Conservation (phyloP, 1,140 invertebrate species). For the Riptortus pedestris region DNA sequence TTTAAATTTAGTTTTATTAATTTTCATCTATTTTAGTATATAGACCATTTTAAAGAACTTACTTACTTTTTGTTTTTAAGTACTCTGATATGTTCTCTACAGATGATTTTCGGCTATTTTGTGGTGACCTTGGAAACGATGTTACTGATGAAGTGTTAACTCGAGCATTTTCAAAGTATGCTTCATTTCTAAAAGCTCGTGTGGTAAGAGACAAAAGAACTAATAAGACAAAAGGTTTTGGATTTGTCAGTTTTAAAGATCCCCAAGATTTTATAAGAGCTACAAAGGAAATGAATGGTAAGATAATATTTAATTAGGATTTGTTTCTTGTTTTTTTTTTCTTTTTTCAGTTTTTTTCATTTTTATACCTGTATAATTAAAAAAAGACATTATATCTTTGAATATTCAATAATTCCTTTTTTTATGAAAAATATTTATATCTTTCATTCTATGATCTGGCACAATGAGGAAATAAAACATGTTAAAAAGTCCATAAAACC, state of each 20-base stretch:
- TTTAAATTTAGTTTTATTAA: no score
- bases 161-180: conserved; percentile 89
- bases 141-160: conserved; percentile 93
- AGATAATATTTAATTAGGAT: conserved; percentile 33
- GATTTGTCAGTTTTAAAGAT: conserved; percentile 97
- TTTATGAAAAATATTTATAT: no score
- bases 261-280: conserved; percentile 95
- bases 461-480: no score
- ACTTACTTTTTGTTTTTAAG: no score
- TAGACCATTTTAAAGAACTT: no score
- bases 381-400: neutral
- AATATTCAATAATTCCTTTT: no score
- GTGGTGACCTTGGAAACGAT: conserved; percentile 97
- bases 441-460: no score
- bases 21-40: no score
- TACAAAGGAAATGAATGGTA: conserved; percentile 96
- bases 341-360: neutral
- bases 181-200: conserved; percentile 88
- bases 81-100: no score
- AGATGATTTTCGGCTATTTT: conserved; percentile 98
- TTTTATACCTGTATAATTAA: neutral
- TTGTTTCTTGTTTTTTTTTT: neutral
- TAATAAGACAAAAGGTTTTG: conserved; percentile 97
- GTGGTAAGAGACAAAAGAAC: conserved; percentile 93
- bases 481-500: no score